Evolutionary conservation across 2,888 invertebrate genomes (phyloP), one percentile per base, ranked within the genome.

Genomic region (Oxytorus armatus): DNA sequence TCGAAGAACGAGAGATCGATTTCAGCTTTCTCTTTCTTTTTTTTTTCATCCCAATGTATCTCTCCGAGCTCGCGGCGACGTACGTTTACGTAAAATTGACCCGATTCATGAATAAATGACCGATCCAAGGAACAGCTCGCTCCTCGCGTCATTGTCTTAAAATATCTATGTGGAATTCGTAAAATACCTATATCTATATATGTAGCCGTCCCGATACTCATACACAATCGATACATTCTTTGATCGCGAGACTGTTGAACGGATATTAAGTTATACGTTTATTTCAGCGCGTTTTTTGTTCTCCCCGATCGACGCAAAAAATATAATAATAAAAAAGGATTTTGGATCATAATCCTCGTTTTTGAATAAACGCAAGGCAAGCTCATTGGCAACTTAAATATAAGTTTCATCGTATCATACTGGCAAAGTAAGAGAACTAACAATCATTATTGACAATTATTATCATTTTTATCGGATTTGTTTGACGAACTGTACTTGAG

Each of bases 31-130:
- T 63, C 33, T 55, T 73, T 49, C 68, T 65, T 76, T 86, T 81
- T 49, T 49, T 21, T 11, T 5, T 25, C 11, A n/a, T n/a, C n/a
- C 10, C 10, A 0, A 25, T 25, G 25, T 23, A 25, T 59, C 36
- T 59, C 36, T 14, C 63, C 0, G 25, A 23, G 10, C 23, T 23
- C 49, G n/a, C n/a, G 21, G 36, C 10, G 11, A 42, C 55, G 44
- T 57, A 74, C 65, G 65, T 47, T 74, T 39, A 53, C 44, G 47
- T 74, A 65, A 74, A 74, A 74, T 74, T 74, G 74, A 57, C 65
- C 44, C 33, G 55, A 57, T 33, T 57, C 55, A 57, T 74, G 74
- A 69, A 69, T 69, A 74, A 74, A 11, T 74, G 23, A 66, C 44
- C 21, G 18, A 55, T 44, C 21, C 55, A 53, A 53, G 44, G 33